Evolutionary conservation across 2,888 invertebrate genomes (phyloP).

Genomic region (Ichneumon xanthorius): DNA sequence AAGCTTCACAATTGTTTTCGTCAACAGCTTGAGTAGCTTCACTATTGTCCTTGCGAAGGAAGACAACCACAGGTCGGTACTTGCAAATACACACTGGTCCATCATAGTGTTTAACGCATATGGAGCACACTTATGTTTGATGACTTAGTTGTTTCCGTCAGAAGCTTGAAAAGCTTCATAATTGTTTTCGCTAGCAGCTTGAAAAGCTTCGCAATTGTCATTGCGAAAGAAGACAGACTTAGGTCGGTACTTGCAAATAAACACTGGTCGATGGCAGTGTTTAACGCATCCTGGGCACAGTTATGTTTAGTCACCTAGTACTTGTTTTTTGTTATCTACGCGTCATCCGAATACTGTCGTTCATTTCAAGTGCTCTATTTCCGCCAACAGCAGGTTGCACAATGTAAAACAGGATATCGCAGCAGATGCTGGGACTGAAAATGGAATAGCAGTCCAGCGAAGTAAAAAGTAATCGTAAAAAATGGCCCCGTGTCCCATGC

Average conservation of each 20-base stretch:
- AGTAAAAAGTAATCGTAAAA: slow-evolving; percentile 34
- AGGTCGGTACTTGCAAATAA: slow-evolving; percentile 73
- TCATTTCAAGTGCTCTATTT: background rate
- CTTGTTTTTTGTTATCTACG: background rate
- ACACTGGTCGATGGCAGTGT: background rate
- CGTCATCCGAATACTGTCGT: background rate
- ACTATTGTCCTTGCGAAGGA: no score
- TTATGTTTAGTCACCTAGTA: background rate
- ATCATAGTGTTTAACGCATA: no score
- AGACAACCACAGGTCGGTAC: no score
- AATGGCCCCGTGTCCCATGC: slow-evolving; percentile 19
- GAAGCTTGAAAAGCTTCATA: background rate
- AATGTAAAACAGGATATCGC: no score
- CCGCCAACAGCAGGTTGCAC: background rate
- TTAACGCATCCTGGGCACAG: background rate
- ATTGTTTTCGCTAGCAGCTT: slow-evolving; percentile 74
- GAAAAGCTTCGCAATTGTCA: slow-evolving; percentile 80
- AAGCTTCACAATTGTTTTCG: no score
- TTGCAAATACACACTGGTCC: no score
- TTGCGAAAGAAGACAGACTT: slow-evolving; percentile 80
- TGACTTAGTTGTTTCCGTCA: background rate
- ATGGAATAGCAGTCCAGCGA: background rate
- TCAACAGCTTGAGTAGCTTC: no score
- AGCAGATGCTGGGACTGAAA: background rate
- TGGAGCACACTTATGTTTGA: no score